Conservation (phyloP, 2,797 vertebrate species). For the Clarias pachynema region DNA sequence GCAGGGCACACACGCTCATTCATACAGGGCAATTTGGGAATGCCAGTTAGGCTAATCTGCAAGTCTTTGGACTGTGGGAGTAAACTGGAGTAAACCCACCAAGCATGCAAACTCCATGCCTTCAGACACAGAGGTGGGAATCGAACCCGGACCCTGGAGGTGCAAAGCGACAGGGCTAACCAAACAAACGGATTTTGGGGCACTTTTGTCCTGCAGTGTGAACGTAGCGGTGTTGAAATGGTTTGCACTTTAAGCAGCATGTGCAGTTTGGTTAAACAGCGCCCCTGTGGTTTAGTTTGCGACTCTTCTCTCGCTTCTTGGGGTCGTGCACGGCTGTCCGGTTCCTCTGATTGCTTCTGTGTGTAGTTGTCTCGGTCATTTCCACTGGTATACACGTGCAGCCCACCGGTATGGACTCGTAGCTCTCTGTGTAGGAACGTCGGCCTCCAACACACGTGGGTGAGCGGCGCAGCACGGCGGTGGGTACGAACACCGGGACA, state of each 20-base stretch:
- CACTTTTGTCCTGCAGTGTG: too few relatives aligned
- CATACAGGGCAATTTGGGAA: too few relatives aligned
- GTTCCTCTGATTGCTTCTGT: conserved; percentile 70
- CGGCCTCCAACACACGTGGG: conserved; percentile 81
- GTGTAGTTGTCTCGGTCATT: conserved; percentile 65
- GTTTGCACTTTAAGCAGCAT: neutral
- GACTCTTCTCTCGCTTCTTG: conserved; percentile 6
- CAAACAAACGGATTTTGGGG: too few relatives aligned
- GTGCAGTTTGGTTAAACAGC: neutral
- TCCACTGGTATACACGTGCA: conserved; percentile 88
- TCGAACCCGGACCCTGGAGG: too few relatives aligned
- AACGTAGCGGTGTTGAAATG: neutral
- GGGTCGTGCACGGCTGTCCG: conserved; percentile 56
- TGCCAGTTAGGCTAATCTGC: too few relatives aligned
- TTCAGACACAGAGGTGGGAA: too few relatives aligned
- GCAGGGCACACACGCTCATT: too few relatives aligned
- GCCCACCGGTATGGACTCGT: conserved; percentile 87
- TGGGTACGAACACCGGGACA: conserved; percentile 84
- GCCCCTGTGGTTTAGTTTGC: neutral
- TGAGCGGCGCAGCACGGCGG: conserved; percentile 83
- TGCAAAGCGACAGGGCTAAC: too few relatives aligned
- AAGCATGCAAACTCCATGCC: too few relatives aligned
- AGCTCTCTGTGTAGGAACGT: conserved; percentile 84
- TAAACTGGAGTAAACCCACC: too few relatives aligned
- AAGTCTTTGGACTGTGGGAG: too few relatives aligned